phyloP scores from a whole-genome alignment of 2,797 vertebrate species.

The Melanotaenia nigrans region DNA sequence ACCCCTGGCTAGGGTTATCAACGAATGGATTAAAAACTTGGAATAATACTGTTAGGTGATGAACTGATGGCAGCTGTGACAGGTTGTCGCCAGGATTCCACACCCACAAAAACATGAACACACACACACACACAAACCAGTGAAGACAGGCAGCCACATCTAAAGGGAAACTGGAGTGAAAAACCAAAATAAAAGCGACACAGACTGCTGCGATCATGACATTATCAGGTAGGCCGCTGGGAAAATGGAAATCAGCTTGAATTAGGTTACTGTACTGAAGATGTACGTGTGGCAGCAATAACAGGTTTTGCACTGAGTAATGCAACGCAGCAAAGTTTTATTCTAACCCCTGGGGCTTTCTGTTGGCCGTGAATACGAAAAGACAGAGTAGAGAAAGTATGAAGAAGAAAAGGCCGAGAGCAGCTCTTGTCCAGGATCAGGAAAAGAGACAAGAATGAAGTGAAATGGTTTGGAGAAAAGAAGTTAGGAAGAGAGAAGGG shows the following conservation, averaged over 20 bases:
- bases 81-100: not conserved
- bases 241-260: constrained; percentile 58
- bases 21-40: not conserved
- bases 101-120: not conserved
- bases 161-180: not conserved
- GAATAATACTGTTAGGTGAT: not conserved
- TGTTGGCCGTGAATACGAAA: constrained; percentile 42
- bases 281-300: constrained; percentile 29
- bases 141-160: not conserved
- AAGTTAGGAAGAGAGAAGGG: constrained; percentile 22
- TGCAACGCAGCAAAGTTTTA: constrained; percentile 40
- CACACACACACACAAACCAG: not conserved
- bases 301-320: constrained; percentile 38
- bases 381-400: not conserved
- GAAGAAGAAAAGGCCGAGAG: constrained; percentile 28
- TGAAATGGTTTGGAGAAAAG: constrained; percentile 25
- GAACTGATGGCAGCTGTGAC: not conserved
- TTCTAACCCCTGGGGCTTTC: constrained; percentile 26
- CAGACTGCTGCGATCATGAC: constrained; percentile 2
- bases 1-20: not conserved
- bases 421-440: constrained; percentile 33
- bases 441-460: constrained; percentile 17
- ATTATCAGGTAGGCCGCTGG: constrained; percentile 44
- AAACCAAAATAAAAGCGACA: not conserved
- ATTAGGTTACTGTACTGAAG: constrained; percentile 40